A percentile compares a stretch with the other conserved stretches of the same genome.
phyloP scores from a whole-genome alignment of 2,888 invertebrate species.

The Catocala sponsa region DNA sequence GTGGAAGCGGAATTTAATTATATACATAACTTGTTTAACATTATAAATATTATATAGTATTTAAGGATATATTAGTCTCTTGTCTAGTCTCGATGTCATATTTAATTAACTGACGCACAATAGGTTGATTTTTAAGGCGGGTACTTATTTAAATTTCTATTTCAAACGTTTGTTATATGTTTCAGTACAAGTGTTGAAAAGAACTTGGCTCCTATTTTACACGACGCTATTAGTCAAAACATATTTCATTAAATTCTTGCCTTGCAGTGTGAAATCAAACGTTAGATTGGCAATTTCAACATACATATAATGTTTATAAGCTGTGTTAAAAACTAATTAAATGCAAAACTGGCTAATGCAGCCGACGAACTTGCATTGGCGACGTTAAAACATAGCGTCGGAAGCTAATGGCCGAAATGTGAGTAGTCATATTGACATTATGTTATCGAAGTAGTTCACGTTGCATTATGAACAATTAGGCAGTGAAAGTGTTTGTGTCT shows the following conservation, averaged over 20 bases:
- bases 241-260: not conserved
- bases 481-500: conserved; percentile 77
- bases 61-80: no score
- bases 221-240: not conserved
- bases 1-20: no score
- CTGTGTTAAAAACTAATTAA: conserved; percentile 65
- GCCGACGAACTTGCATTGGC: conserved; percentile 57
- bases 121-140: no score
- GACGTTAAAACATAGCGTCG: conserved; percentile 67
- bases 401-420: conserved; percentile 67
- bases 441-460: conserved; percentile 70
- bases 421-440: conserved; percentile 82
- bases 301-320: conserved; percentile 47
- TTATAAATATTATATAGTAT: no score
- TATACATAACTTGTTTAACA: no score
- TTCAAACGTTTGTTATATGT: no score
- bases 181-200: not conserved
- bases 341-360: conserved; percentile 74
- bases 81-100: no score
- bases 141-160: no score
- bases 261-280: conserved; percentile 31
- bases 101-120: no score
- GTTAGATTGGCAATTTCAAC: conserved; percentile 47
- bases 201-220: conserved; percentile 9
- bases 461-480: conserved; percentile 77